Percentiles rank a stretch among this genome's conserved stretches.
These are phyloP conservation scores for Siniperca chuatsi DNA, from an alignment of 2,113 vertebrate species.

Conservation along the genomic window DNA sequence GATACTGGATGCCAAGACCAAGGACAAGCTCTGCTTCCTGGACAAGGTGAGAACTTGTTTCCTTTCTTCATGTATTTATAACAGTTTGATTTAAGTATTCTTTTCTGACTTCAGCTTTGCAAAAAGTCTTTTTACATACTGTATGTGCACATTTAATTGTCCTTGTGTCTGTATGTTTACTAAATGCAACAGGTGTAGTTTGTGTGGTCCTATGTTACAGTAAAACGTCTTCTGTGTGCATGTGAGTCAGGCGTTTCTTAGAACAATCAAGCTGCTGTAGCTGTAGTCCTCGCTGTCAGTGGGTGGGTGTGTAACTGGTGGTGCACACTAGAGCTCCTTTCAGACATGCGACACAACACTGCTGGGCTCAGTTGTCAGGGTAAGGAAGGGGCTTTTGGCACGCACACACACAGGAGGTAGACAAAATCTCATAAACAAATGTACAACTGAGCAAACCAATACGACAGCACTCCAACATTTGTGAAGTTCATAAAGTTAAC, in stretches of 20 bases:
- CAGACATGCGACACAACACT: not conserved
- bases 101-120: not conserved
- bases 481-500: not conserved
- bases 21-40: slow-evolving; percentile 97
- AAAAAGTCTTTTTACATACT: not conserved
- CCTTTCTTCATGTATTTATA: not conserved
- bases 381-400: not conserved
- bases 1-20: slow-evolving; percentile 94
- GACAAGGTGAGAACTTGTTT: slow-evolving; percentile 89
- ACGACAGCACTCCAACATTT: not conserved
- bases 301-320: not conserved
- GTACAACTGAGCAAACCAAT: not conserved
- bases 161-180: not conserved
- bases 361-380: slow-evolving; percentile 13
- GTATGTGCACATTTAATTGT: not conserved
- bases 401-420: not conserved
- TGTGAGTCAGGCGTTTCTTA: slow-evolving; percentile 37
- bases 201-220: not conserved
- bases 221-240: slow-evolving; percentile 21
- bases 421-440: not conserved
- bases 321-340: slow-evolving; percentile 14
- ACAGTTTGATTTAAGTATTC: not conserved
- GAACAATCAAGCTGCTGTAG: slow-evolving; percentile 34
- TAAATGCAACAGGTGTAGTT: slow-evolving; percentile 14
- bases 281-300: not conserved